Percentiles rank a stretch among this genome's conserved stretches.
These are phyloP conservation scores for Acipenser oxyrinchus DNA, from an alignment of 2,797 vertebrate species.

Conservation along the genomic window DNA sequence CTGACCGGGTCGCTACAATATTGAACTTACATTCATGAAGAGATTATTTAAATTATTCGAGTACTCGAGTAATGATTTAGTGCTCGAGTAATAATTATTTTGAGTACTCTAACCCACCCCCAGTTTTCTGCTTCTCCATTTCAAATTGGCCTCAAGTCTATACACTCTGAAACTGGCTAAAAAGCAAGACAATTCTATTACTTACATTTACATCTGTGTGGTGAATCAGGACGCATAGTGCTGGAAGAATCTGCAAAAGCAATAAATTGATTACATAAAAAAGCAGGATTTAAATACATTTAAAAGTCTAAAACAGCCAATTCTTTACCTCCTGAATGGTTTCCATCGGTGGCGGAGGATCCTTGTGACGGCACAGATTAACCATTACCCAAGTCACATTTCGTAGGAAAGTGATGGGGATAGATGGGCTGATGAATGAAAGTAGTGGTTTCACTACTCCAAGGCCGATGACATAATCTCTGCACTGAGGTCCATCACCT, in stretches of 20 bases:
- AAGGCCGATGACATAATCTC: constrained; percentile 95
- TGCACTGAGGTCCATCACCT: constrained; percentile 97
- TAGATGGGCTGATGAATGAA: constrained; percentile 97
- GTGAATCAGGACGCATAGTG: constrained; percentile 93
- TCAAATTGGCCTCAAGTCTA: too few relatives aligned
- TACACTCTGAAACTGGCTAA: not conserved
- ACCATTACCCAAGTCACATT: constrained; percentile 99
- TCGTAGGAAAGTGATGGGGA: constrained; percentile 98
- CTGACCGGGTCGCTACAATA: too few relatives aligned
- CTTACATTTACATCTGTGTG: constrained; percentile 98
- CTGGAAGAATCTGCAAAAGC: constrained; percentile 80
- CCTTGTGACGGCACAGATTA: constrained; percentile 97
- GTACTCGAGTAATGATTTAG: too few relatives aligned
- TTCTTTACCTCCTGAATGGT: constrained; percentile 88
- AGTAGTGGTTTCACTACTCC: constrained; percentile 96
- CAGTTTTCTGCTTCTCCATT: too few relatives aligned
- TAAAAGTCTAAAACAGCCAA: too few relatives aligned
- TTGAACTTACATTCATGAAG: too few relatives aligned
- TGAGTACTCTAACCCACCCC: too few relatives aligned
- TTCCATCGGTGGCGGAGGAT: constrained; percentile 98
- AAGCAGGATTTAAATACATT: not conserved
- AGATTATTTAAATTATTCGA: too few relatives aligned
- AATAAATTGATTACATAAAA: not conserved
- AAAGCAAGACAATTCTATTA: constrained; percentile 29
- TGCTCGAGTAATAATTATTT: too few relatives aligned